Conservation (phyloP, 2,113 vertebrate genomes). For the Sorex fumeus region DNA sequence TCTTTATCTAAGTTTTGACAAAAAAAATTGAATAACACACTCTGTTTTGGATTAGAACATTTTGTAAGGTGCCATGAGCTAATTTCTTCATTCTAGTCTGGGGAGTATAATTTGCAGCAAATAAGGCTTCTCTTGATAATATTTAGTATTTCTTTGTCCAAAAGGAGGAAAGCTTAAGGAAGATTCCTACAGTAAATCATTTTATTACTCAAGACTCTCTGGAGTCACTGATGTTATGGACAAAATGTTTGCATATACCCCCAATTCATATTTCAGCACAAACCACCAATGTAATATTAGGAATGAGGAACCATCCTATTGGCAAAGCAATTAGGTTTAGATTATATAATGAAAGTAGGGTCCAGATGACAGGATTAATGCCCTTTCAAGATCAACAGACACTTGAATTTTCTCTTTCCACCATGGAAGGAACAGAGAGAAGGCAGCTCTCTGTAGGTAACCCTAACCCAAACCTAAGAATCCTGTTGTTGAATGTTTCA, state of each 20-base stretch:
- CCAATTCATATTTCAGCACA: background rate
- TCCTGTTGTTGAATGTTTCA: background rate
- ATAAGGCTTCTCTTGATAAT: background rate
- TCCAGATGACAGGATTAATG: background rate
- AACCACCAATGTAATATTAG: background rate
- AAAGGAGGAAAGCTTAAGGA: constrained; percentile 17
- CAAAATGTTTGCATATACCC: background rate
- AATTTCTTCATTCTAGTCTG: background rate
- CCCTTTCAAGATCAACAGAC: background rate
- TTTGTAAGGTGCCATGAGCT: background rate
- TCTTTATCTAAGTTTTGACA: constrained; percentile 7
- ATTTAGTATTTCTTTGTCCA: constrained; percentile 31
- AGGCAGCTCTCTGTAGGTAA: background rate
- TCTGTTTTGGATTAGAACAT: background rate
- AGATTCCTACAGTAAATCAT: background rate
- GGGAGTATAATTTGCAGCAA: background rate
- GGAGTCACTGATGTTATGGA: background rate
- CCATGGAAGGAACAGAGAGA: background rate
- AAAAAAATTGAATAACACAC: background rate
- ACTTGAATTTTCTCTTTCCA: background rate
- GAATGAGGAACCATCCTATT: background rate
- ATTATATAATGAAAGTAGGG: background rate
- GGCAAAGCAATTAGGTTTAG: background rate
- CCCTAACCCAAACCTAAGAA: background rate
- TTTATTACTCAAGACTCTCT: background rate